These are phyloP conservation scores for Lathamus discolor DNA, from an alignment of 2,113 vertebrate species.

Conservation along the genomic window DNA sequence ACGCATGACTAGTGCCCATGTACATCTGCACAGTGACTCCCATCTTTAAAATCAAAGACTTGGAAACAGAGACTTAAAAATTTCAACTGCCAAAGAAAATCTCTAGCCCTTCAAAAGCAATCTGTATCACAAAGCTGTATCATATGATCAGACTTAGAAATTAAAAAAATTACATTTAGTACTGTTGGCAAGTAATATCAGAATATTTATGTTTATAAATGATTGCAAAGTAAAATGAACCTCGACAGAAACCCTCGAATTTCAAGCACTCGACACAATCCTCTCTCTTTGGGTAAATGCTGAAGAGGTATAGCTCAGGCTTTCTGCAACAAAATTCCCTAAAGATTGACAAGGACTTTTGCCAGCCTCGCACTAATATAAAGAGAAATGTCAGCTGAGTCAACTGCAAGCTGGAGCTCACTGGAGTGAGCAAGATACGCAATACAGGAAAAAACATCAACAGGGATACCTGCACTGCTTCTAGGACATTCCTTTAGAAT, in stretches of 20 bases:
- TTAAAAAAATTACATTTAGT: neutral
- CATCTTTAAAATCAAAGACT: neutral
- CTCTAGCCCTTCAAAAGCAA: neutral
- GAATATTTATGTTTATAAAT: neutral
- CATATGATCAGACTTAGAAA: neutral
- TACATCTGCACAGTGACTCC: neutral
- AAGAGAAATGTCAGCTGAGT: neutral
- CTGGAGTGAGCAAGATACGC: neutral
- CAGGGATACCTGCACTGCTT: neutral
- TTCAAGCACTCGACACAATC: neutral
- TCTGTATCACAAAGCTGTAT: neutral
- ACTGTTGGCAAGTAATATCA: neutral
- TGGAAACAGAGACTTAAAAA: neutral
- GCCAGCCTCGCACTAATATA: neutral
- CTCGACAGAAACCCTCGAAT: neutral
- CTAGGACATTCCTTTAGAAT: neutral
- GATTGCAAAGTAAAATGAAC: neutral
- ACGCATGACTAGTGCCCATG: neutral
- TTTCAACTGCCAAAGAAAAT: neutral
- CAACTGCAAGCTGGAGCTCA: neutral
- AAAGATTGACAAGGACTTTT: neutral
- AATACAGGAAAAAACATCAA: neutral
- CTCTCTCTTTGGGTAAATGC: neutral
- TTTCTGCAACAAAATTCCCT: neutral
- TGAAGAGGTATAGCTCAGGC: neutral